Evolutionary conservation across 2,797 vertebrate species (phyloP), one percentile per base, ranked within the genome.

Genomic region (Myoxocephalus aenaeus): DNA sequence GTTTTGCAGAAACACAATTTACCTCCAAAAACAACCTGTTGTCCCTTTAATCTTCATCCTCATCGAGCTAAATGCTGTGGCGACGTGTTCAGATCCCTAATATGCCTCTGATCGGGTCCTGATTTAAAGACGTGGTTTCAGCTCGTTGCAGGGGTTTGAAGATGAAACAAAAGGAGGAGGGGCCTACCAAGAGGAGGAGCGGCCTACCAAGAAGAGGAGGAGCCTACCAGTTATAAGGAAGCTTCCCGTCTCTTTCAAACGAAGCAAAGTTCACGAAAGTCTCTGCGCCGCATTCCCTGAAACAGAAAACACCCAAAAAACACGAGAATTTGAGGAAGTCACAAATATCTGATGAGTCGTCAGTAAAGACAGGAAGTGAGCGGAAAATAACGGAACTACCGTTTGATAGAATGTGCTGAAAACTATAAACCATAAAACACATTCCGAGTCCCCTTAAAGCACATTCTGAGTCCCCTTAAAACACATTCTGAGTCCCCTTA

Each of bases 181-280:
- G 1, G 79, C 97, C 86, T 95, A 99, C 98, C 98, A 99, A 40
- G 38, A 13, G 38, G 38, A 12, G 38, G 38, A 46, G 32, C 2
- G 6, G 38, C 38, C 38, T 40, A 40, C 40, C 14, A 5, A 44
- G 48, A 27, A 11, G 51, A 50, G 42, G 11, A 29, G 59, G 63
- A 1, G 78, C 97, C 86, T 95, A 99, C 98, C 98, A 99, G 74
- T 98, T 99, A 82, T 98, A 99, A 0, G 98, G 98, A 46, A 99
- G 96, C 61, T 99, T 99, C 22, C 97, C 97, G 44, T 99, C 98
- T 75, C 97, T 92, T 77, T 99, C 98, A 65, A 99, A 96, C 0
- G 98, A 97, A 0, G 98, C 96, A 29, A 99, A 99, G 77, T 99
- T 99, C 67, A 99, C 96, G 40, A 99, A 99, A 0, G 97, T 99